A percentile compares a stretch with the other conserved stretches of the same genome.
Conservation (phyloP, 2,888 invertebrate species). For the Thereva nobilitata region DNA sequence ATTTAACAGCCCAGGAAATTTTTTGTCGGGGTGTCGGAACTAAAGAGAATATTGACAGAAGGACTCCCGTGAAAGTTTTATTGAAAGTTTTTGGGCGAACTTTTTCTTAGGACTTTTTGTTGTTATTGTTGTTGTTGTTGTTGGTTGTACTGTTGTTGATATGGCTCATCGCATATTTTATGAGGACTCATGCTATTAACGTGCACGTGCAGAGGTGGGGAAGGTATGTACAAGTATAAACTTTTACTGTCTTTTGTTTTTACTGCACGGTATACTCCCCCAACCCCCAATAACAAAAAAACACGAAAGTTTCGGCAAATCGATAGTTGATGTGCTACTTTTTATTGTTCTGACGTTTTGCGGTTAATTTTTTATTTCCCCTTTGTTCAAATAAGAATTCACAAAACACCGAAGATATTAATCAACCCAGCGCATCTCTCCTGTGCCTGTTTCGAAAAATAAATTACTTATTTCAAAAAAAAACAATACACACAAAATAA, state of each 20-base stretch:
- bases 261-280: background rate
- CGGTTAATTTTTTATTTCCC: constrained; percentile 25
- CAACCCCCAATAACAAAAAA: too few relatives aligned
- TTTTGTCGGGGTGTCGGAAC: too few relatives aligned
- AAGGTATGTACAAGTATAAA: constrained; percentile 3
- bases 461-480: too few relatives aligned
- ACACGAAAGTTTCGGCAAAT: constrained; percentile 7
- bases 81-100: constrained; percentile 2
- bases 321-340: constrained; percentile 17
- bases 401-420: background rate
- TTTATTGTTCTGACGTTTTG: constrained; percentile 19
- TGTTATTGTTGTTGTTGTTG: background rate
- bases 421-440: background rate
- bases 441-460: too few relatives aligned
- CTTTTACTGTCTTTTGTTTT: constrained; percentile 9
- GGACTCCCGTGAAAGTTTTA: constrained; percentile 15
- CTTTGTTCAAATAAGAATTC: constrained; percentile 8
- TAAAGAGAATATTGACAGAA: constrained; percentile 1
- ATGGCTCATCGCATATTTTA: constrained; percentile 14
- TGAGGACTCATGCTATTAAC: constrained; percentile 2
- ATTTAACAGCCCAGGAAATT: too few relatives aligned
- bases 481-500: too few relatives aligned
- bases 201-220: background rate
- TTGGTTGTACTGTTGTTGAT: constrained; percentile 12
- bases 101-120: background rate